A percentile compares a stretch with the other conserved stretches of the same genome.
Conservation (phyloP, 2,888 invertebrate genomes). For the Agonopterix subpropinquella region DNA sequence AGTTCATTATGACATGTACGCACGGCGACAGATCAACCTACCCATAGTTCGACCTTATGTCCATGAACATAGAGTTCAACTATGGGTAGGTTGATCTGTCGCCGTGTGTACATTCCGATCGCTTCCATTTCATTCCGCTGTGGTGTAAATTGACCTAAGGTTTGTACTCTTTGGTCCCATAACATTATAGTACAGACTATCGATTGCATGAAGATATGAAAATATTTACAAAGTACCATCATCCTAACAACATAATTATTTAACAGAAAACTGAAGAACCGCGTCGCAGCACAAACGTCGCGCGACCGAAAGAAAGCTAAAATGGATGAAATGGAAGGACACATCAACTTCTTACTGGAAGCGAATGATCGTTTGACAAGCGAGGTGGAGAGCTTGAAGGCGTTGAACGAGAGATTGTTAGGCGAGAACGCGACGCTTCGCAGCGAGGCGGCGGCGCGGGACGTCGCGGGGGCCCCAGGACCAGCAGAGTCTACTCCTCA, state of each 20-base stretch:
- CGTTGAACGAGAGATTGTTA: constrained; percentile 80
- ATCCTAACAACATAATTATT: not conserved
- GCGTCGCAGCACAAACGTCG: constrained; percentile 98
- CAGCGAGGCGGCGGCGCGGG: constrained; percentile 75
- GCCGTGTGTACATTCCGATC: no score
- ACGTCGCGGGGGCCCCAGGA: constrained; percentile 82
- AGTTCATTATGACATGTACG: no score
- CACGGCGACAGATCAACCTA: no score
- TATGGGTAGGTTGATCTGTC: no score
- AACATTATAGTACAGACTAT: no score
- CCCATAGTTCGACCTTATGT: no score
- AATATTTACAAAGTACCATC: no score
- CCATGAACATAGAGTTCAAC: no score
- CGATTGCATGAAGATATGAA: no score
- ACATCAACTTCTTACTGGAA: constrained; percentile 78
- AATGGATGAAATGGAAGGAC: constrained; percentile 91
- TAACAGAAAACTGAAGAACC: constrained; percentile 93
- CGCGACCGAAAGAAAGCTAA: constrained; percentile 96
- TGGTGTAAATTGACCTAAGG: no score
- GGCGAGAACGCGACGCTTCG: constrained; percentile 79
- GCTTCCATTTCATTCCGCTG: no score
- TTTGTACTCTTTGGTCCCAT: no score
- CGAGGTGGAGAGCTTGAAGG: constrained; percentile 80
- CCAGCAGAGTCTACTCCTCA: constrained; percentile 93
- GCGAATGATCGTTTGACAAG: constrained; percentile 78